Evolutionary conservation across 2,113 vertebrate species (phyloP), one percentile per base, ranked within the genome.

Genomic region (Pristiophorus japonicus): DNA sequence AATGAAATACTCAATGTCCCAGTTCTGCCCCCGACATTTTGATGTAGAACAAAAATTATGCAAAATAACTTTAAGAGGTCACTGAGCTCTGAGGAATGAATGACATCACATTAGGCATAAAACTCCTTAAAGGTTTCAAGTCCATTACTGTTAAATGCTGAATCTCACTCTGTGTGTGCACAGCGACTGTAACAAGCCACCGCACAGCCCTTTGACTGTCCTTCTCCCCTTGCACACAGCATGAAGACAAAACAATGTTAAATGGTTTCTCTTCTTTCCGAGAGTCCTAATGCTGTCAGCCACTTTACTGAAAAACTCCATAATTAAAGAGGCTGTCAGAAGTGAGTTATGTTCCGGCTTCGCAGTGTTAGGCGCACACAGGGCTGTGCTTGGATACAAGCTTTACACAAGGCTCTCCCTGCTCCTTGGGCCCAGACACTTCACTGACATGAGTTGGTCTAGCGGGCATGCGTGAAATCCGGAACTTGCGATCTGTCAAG

Each of bases 321-420:
- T 87, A 27, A 90, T 59, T 59, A 90, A 30, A 34, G 87, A 55
- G 87, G 30, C 87, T 59, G 30, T 62, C 51, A 34, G 87, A 34
- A 90, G 87, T 90, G 87, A 90, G 87, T 90, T 59, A 59, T 90
- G 51, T 90, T n/a, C n/a, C n/a, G n/a, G n/a, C n/a, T n/a, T n/a
- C n/a, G 47, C 51, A 14, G 10, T 59, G 85, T 51, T 27, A 27
- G 47, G 27, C 24, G 27, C 10, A 34, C 3, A 30, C 85, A 51
- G 45, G 45, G 70, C 34, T 12, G 14, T 78, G 75, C 14, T 38
- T 0, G 34, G 78, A n/a, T n/a, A n/a, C n/a, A 2, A 51, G 78
- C 5, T 90, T 59, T 90, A 14, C 87, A 90, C 11, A 16, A 55
- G 84, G 3, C 87, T 34, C 1, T 90, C 34, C 51, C 47, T 81